Conservation (phyloP, 2,113 vertebrate species). For the Eurypyga helias region DNA sequence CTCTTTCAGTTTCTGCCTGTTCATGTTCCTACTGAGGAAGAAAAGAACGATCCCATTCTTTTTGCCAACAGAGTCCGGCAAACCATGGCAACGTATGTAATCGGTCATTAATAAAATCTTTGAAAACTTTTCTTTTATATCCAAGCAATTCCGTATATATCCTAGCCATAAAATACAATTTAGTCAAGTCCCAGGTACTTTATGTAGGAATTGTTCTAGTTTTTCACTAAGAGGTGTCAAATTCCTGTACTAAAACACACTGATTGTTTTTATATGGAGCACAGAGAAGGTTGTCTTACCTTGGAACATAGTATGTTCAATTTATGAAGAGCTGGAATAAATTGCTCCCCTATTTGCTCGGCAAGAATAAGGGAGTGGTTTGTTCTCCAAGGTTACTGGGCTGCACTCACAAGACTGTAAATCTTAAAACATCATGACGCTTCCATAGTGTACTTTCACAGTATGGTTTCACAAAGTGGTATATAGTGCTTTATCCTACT, state of each 20-base stretch:
- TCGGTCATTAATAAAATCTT: neutral
- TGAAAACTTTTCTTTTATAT: neutral
- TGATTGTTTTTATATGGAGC: neutral
- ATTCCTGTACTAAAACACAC: neutral
- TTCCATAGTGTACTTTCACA: neutral
- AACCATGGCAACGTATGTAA: conserved; percentile 89
- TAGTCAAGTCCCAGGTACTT: neutral
- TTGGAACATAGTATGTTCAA: neutral
- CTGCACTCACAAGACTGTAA: neutral
- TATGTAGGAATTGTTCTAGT: neutral
- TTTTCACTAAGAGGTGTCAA: neutral
- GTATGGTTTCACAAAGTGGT: neutral
- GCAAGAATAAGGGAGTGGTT: neutral
- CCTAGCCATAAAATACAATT: neutral
- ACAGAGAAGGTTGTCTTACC: neutral
- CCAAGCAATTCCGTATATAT: neutral
- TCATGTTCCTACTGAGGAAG: conserved; percentile 86
- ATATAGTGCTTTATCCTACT: neutral
- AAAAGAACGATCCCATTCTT: conserved; percentile 84
- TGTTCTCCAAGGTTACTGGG: neutral
- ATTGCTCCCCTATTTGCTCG: neutral
- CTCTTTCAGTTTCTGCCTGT: conserved; percentile 90
- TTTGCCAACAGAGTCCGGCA: conserved; percentile 87
- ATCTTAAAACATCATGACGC: neutral
- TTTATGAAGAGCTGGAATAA: neutral